These are phyloP conservation scores for Mirza zaza DNA, from an alignment of 2,113 vertebrate species.

Conservation along the genomic window DNA sequence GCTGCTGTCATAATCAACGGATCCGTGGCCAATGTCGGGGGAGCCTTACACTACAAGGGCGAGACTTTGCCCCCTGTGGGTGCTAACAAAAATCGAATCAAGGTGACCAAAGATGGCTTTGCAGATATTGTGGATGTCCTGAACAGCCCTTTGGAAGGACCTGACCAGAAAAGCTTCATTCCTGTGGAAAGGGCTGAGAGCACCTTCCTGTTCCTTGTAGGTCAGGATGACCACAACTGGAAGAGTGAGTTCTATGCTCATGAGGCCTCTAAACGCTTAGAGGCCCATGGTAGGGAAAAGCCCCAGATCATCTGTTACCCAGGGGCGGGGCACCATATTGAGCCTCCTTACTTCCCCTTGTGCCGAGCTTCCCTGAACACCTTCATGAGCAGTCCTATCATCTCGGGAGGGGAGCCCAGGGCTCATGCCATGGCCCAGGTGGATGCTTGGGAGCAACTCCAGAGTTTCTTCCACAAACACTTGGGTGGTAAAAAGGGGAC, in stretches of 20 bases:
- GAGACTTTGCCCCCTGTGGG: conserved; percentile 80
- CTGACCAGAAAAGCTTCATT: conserved; percentile 85
- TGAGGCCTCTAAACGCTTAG: conserved; percentile 85
- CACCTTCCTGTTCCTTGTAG: conserved; percentile 89
- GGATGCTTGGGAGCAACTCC: conserved; percentile 88
- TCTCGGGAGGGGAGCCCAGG: conserved; percentile 90
- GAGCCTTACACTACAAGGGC: conserved; percentile 84
- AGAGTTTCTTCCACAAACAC: conserved; percentile 87
- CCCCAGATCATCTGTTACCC: conserved; percentile 89
- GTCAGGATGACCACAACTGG: conserved; percentile 93
- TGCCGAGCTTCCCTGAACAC: neutral
- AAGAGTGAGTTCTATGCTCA: conserved; percentile 88
- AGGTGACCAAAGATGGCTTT: conserved; percentile 78
- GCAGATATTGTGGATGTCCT: conserved; percentile 80
- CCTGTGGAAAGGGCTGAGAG: conserved; percentile 89
- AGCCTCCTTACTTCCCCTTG: conserved; percentile 86
- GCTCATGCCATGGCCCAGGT: conserved; percentile 88
- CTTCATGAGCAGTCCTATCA: conserved; percentile 72
- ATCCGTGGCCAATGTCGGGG: conserved; percentile 81
- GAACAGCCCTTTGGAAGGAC: conserved; percentile 83
- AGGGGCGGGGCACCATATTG: conserved; percentile 90
- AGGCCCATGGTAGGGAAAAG: conserved; percentile 86
- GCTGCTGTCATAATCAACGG: conserved; percentile 88
- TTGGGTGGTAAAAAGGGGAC: conserved; percentile 60
- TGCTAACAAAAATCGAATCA: rapidly evolving